Evolutionary conservation across 2,888 invertebrate genomes (phyloP).

Genomic region (Cephus spinipes): DNA sequence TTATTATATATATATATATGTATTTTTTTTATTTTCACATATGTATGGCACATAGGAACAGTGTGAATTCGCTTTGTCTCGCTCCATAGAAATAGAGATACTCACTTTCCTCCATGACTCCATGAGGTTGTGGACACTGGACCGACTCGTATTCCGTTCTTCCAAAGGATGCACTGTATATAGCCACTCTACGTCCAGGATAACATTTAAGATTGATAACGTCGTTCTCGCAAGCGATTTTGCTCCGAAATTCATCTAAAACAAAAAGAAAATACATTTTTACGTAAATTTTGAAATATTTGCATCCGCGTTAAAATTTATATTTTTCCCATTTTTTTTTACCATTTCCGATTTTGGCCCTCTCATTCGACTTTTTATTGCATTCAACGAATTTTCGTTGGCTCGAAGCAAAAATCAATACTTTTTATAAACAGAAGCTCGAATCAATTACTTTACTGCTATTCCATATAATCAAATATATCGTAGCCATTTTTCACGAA

Average conservation of each 20-base stretch:
- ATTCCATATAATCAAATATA: too few species aligned
- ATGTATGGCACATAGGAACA: neutral
- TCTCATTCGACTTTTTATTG: neutral
- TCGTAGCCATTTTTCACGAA: too few species aligned
- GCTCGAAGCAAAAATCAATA: neutral
- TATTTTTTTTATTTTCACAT: too few species aligned
- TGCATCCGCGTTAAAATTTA: neutral
- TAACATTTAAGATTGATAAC: constrained; percentile 89
- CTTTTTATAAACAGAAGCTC: too few species aligned
- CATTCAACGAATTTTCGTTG: neutral
- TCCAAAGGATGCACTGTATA: constrained; percentile 94
- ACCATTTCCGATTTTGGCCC: neutral
- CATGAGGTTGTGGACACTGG: constrained; percentile 87
- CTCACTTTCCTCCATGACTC: constrained; percentile 90
- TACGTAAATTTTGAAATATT: neutral
- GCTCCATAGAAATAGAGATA: constrained; percentile 40
- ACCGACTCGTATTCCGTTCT: constrained; percentile 88
- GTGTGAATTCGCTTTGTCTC: neutral
- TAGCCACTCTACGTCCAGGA: constrained; percentile 87
- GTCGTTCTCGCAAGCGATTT: constrained; percentile 93
- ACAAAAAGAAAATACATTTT: constrained; percentile 36
- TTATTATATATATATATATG: too few species aligned
- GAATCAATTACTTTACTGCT: too few species aligned
- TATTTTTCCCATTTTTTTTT: neutral
- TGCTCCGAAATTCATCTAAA: constrained; percentile 93